phyloP scores from a whole-genome alignment of 2,888 invertebrate species.

The Apotomis betuletana region DNA sequence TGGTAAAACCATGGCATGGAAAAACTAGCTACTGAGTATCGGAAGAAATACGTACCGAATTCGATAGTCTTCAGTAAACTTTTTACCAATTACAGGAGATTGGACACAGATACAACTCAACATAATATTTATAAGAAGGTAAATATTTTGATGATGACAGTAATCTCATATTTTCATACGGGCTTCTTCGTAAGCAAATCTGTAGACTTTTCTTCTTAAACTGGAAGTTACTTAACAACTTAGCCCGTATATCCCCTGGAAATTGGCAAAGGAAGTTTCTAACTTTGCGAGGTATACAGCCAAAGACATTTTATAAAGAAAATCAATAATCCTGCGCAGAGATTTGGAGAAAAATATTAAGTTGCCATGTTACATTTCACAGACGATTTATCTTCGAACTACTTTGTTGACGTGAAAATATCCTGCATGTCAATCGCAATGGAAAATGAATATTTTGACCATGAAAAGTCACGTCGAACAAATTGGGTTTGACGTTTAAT shows the following conservation, averaged over 20 bases:
- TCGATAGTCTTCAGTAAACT: no score
- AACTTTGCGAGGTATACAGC: constrained; percentile 39
- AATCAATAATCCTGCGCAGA: constrained; percentile 42
- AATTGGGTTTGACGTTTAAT: no score
- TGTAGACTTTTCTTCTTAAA: constrained; percentile 11
- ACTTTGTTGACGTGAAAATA: background rate
- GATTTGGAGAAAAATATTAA: constrained; percentile 1
- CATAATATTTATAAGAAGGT: no score
- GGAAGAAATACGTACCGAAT: no score
- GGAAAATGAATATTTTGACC: no score
- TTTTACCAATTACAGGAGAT: no score
- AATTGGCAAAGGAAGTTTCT: constrained; percentile 47
- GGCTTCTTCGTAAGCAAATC: constrained; percentile 8
- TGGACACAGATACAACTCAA: no score
- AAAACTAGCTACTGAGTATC: no score
- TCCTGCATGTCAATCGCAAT: background rate
- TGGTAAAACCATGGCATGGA: no score
- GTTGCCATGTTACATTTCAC: background rate
- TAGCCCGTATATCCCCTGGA: constrained; percentile 48
- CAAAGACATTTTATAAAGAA: constrained; percentile 41
- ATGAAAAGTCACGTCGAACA: no score
- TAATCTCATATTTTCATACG: constrained; percentile 9
- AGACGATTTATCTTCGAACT: background rate
- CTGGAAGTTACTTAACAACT: constrained; percentile 53
- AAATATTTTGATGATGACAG: background rate